Percentiles rank a stretch among this genome's conserved stretches.
phyloP scores from a whole-genome alignment of 2,113 vertebrate species.

The Osmerus mordax region DNA sequence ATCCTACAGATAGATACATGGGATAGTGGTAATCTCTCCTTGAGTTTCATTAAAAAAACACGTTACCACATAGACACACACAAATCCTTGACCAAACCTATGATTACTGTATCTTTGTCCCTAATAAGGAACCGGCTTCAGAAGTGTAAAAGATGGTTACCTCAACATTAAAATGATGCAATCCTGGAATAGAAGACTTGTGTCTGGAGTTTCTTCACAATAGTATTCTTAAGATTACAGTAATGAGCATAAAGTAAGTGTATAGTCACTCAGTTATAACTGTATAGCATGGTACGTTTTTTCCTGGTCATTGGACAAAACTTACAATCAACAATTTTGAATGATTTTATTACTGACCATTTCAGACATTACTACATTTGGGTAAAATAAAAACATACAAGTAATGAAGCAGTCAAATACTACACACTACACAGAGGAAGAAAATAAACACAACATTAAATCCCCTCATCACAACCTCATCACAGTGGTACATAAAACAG shows the following conservation, averaged over 20 bases:
- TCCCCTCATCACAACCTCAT: no score
- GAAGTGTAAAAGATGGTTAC: slow-evolving; percentile 32
- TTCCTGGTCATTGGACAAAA: slow-evolving; percentile 4
- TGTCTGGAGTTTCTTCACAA: no score
- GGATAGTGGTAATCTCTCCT: slow-evolving; percentile 42
- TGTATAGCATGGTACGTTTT: slow-evolving; percentile 30
- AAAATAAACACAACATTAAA: no score
- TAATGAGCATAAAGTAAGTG: not conserved
- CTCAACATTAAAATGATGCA: slow-evolving; percentile 33
- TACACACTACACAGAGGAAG: no score
- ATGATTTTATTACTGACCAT: no score
- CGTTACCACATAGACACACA: slow-evolving; percentile 17
- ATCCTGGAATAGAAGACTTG: not conserved
- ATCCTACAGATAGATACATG: slow-evolving; percentile 45
- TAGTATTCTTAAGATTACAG: not conserved
- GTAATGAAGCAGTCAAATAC: no score
- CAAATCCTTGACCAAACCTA: slow-evolving; percentile 37
- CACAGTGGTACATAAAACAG: not conserved
- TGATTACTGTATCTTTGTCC: slow-evolving; percentile 43
- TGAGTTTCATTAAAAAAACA: slow-evolving; percentile 35
- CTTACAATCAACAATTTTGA: no score
- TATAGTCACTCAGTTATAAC: no score
- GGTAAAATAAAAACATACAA: no score
- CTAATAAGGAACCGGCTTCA: slow-evolving; percentile 39
- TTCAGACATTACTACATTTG: no score